These are phyloP conservation scores for Temnothorax longispinosus DNA, from an alignment of 1,140 invertebrate genomes.

Conservation along the genomic window DNA sequence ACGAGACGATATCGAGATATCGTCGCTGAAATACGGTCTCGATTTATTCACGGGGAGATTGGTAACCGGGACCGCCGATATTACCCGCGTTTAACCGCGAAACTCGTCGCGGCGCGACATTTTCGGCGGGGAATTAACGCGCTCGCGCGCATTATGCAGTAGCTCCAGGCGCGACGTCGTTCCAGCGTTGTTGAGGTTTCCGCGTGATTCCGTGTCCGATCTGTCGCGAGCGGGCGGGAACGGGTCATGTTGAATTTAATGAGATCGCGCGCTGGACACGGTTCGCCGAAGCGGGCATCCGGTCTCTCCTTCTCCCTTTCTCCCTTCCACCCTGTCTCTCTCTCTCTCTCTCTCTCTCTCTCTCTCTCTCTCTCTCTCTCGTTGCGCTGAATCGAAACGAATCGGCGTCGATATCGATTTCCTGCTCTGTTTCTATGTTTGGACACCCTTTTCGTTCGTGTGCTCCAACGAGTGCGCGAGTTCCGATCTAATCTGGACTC, in stretches of 20 bases:
- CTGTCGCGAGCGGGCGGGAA: conserved; percentile 29
- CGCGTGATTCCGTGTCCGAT: conserved; percentile 30
- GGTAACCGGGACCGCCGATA: not conserved
- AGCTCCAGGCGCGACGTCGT: conserved; percentile 11
- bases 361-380: not conserved
- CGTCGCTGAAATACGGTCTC: not conserved
- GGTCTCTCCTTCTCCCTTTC: not conserved
- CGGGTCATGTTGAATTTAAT: conserved; percentile 48
- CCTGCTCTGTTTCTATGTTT: conserved; percentile 17
- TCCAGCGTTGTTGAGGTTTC: conserved; percentile 21
- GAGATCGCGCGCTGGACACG: conserved; percentile 41
- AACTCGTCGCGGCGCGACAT: conserved; percentile 30
- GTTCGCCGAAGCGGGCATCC: conserved; percentile 48
- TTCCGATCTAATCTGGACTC: conserved; percentile 1
- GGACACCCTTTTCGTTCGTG: not conserved
- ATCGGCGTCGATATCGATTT: conserved; percentile 53
- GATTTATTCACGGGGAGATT: not conserved
- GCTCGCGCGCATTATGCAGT: not conserved
- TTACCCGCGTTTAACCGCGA: not conserved
- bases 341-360: not conserved
- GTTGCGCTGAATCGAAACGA: conserved; percentile 1
- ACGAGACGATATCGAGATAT: not conserved
- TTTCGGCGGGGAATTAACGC: conserved; percentile 31
- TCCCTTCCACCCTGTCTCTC: not conserved
- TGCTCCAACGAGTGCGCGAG: conserved; percentile 2